Base-by-base conservation (phyloP, 2,797 vertebrate genomes). In the Austrolebias charrua region DNA sequence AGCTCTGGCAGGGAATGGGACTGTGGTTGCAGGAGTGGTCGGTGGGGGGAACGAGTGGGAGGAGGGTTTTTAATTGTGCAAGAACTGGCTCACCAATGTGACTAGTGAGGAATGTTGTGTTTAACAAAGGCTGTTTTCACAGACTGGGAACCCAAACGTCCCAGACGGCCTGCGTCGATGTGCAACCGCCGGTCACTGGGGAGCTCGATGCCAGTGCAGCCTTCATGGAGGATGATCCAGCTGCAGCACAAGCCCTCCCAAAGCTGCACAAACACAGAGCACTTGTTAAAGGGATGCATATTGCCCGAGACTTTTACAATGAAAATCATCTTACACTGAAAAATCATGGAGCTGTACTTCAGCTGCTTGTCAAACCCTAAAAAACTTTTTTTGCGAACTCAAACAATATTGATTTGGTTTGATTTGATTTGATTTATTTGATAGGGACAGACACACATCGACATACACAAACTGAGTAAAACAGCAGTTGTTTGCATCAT, bases 91-190 rank as follows among this genome's bases (percentile, higher is more conserved):
- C 86, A 80, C 80, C 80, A 85, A 71, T 88, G 88, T 85, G 88
- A 90, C 83, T 84, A 57, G 77, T 74, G 83, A 87, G 88, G 88
- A 91, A 91, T 91, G 90, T 71, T 68, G 77, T 89, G 85, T 86
- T 90, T 84, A 86, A 91, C 88, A 92, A 91, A 88, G 84, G 75
- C 71, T 89, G 88, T 88, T 89, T 90, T 91, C 86, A 87, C 87
- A 90, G 88, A 76, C 86, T 88, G 84, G 87, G 83, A 90, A 89
- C 88, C 82, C 86, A 87, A 91, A 84, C 68, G 80, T 84, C 83
- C 82, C 86, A 84, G 88, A 86, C 86, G 57, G 78, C 72, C 71
- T 56, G 73, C 66, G 84, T 82, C 19, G 43, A 90, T 83, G 79
- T 82, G 73, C 80, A 89, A 75, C 84, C 81, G 73, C 83, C 76